These are phyloP conservation scores for Pseudocheirus occidentalis DNA, from an alignment of 2,797 vertebrate genomes.

Conservation along the genomic window DNA sequence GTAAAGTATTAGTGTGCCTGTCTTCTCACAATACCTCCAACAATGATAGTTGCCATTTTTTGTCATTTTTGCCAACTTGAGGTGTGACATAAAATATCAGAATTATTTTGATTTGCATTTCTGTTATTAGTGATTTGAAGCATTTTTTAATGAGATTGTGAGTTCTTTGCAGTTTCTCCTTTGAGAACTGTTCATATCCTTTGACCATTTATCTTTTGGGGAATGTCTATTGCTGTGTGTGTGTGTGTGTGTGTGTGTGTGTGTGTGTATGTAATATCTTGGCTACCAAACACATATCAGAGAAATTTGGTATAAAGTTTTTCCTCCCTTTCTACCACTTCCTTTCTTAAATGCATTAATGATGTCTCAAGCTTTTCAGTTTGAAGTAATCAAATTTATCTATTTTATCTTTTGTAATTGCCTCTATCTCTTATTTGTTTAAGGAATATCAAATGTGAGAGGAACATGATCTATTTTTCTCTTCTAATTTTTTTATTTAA, in stretches of 20 bases:
- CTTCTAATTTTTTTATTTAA: too few species aligned
- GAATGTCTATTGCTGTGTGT: background rate
- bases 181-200: background rate
- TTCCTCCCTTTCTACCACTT: background rate
- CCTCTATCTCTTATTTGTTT: background rate
- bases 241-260: background rate
- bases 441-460: background rate
- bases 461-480: background rate
- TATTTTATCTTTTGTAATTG: background rate
- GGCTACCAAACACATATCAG: background rate
- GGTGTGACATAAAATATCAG: background rate
- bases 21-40: background rate
- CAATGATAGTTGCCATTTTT: background rate
- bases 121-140: background rate
- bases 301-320: background rate
- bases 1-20: background rate
- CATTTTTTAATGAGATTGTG: background rate
- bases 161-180: background rate
- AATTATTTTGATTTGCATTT: background rate
- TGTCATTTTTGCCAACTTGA: background rate
- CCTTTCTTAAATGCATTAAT: background rate
- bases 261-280: background rate
- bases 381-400: background rate
- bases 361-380: background rate
- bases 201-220: background rate